Base-by-base conservation (phyloP, 2,113 vertebrate species). In the Lophochroa leadbeateri region DNA sequence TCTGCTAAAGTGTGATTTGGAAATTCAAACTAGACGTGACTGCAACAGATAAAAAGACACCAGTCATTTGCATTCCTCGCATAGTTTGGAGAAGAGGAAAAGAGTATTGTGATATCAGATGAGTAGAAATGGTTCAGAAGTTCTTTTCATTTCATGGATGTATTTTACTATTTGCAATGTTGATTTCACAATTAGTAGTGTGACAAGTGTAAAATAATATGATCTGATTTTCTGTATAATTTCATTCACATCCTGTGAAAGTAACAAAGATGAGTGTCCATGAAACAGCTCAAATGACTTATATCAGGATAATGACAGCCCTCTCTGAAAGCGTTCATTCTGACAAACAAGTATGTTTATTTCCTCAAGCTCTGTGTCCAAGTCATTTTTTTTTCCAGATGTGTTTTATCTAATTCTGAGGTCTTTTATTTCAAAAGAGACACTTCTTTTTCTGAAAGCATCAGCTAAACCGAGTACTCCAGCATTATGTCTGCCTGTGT, bases 111-210 rank as follows among this genome's bases (percentile, higher is more conserved):
- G 49, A 65, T 81, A 79, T 68, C 44, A 84, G 43, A 60, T 4
- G 39, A 85, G 16, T 64, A 76, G 96, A 94, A 95, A 65, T 43
- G 10, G 21, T 64, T 76, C 82, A 49, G 60, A 89, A 97, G 68
- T 84, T 23, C 33, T 88, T 96, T 94, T 93, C 20, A 93, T 80
- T 88, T 97, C 25, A 92, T 71, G 52, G 14, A 19, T 72, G 6
- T 35, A 47, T 60, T 94, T 72, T 43, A 25, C 29, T 86, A 55
- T 82, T 94, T 92, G n/a, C 71, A 90, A 44, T 50, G 12, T 82
- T 67, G 63, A 92, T 86, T 97, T 94, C 68, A 80, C 41, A 70
- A 93, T 91, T 86, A 58, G 20, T 16, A 25, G 20, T 24, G 9
- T 90, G 9, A 93, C 16, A 68, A 67, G 14, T 44, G 28, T 95